A percentile compares a stretch with the other conserved stretches of the same genome.
phyloP scores from a whole-genome alignment of 2,888 invertebrate species.

The Hyppa rectilinea region DNA sequence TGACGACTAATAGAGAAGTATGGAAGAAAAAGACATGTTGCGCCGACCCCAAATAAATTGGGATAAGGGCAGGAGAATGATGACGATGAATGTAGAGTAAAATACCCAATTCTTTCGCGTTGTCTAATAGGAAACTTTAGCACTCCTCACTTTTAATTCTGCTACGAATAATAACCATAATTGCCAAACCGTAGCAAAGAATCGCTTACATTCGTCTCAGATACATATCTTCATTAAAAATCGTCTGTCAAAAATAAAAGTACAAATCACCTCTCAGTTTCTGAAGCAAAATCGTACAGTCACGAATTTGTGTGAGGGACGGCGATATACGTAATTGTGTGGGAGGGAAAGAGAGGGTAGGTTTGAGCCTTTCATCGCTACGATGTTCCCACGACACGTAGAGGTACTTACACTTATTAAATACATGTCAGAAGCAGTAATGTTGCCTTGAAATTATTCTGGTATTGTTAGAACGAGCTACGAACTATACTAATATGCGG shows the following conservation, averaged over 20 bases:
- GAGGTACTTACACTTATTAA: slow-evolving; percentile 38
- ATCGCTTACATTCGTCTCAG: slow-evolving; percentile 55
- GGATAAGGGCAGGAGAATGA: no score
- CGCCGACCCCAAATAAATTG: no score
- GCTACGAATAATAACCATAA: slow-evolving; percentile 22
- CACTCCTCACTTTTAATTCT: neutral
- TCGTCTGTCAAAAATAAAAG: slow-evolving; percentile 74
- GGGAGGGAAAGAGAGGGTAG: slow-evolving; percentile 60
- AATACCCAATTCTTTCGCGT: neutral
- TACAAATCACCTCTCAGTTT: slow-evolving; percentile 74
- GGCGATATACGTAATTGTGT: slow-evolving; percentile 37
- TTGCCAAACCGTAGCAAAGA: slow-evolving; percentile 30
- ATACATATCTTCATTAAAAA: slow-evolving; percentile 74
- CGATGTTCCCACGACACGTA: slow-evolving; percentile 79
- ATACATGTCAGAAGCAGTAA: slow-evolving; percentile 32
- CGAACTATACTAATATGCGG: neutral
- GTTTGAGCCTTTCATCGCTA: slow-evolving; percentile 69
- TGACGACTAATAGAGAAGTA: no score
- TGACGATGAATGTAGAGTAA: no score
- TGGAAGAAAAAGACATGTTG: no score
- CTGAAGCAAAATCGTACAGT: slow-evolving; percentile 81
- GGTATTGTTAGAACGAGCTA: slow-evolving; percentile 12
- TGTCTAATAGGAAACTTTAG: neutral
- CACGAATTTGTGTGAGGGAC: slow-evolving; percentile 82
- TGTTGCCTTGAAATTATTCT: slow-evolving; percentile 19